A percentile compares a stretch with the other conserved stretches of the same genome.
Conservation (phyloP, 2,797 vertebrate genomes). For the Anguilla obscura region DNA sequence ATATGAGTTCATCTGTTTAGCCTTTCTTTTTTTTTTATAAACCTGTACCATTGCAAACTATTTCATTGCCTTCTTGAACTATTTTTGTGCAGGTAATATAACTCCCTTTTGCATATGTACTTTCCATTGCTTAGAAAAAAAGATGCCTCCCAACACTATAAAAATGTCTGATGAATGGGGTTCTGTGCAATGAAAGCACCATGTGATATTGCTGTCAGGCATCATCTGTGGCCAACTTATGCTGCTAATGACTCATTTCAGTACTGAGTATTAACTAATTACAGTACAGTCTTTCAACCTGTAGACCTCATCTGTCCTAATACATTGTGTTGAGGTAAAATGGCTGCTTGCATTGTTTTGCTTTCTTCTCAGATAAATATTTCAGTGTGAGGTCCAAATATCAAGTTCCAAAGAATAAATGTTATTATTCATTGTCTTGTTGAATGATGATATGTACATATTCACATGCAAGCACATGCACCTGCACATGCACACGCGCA, state of each 20-base stretch:
- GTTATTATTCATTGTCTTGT: not conserved
- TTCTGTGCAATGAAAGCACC: too few relatives aligned
- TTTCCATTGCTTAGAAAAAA: too few relatives aligned
- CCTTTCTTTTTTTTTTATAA: too few relatives aligned
- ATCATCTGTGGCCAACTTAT: not conserved
- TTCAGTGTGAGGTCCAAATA: conserved; percentile 53
- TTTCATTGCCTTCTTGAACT: too few relatives aligned
- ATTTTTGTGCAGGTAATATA: too few relatives aligned
- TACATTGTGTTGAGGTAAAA: not conserved
- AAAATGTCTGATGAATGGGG: too few relatives aligned
- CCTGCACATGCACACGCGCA: not conserved
- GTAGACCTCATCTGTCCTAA: too few relatives aligned
- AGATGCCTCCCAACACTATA: too few relatives aligned
- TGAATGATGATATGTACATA: not conserved
- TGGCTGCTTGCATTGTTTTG: conserved; percentile 41
- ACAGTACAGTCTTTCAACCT: not conserved
- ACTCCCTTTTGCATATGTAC: too few relatives aligned
- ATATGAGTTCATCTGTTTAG: too few relatives aligned
- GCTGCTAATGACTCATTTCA: not conserved
- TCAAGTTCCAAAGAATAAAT: conserved; percentile 37
- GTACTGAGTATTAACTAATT: not conserved
- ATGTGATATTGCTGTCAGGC: too few relatives aligned
- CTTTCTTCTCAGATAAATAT: conserved; percentile 50
- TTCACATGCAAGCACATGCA: not conserved
- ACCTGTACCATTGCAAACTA: too few relatives aligned